phyloP scores from a whole-genome alignment of 2,113 vertebrate species.

The Apistogramma diplotaenia region DNA sequence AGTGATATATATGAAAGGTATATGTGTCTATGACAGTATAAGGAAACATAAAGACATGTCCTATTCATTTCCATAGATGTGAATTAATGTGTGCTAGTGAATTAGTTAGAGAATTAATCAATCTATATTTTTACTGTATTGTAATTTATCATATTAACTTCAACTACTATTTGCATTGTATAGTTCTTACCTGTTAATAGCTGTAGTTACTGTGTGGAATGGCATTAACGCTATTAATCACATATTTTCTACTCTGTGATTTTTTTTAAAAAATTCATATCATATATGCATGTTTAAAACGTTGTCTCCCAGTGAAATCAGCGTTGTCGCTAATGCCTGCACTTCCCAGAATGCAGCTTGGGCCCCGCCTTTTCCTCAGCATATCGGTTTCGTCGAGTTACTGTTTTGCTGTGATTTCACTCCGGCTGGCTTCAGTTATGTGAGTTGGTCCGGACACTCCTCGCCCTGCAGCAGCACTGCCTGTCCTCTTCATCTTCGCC shows the following conservation, averaged over 20 bases:
- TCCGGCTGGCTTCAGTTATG: background rate
- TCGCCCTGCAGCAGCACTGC: background rate
- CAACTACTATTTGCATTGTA: no score
- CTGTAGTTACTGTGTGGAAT: background rate
- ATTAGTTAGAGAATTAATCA: background rate
- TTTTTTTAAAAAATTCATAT: background rate
- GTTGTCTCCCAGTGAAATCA: background rate
- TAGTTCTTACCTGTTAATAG: no score
- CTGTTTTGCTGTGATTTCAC: constrained; percentile 67
- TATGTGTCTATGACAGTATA: background rate
- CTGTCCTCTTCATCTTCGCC: background rate
- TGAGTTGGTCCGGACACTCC: constrained; percentile 13
- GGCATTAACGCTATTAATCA: background rate
- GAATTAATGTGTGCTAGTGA: background rate
- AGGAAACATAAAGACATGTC: background rate
- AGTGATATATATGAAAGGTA: background rate
- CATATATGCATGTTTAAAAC: background rate
- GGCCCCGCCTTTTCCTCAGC: constrained; percentile 46
- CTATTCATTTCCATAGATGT: background rate
- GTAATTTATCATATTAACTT: background rate
- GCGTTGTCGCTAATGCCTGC: constrained; percentile 19
- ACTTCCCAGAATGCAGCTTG: constrained; percentile 65
- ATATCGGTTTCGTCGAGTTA: constrained; percentile 13
- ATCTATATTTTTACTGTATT: background rate
- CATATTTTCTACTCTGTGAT: background rate